Evolutionary conservation across 2,888 invertebrate species (phyloP), one percentile per base, ranked within the genome.

Genomic region (Coenonympha arcania): DNA sequence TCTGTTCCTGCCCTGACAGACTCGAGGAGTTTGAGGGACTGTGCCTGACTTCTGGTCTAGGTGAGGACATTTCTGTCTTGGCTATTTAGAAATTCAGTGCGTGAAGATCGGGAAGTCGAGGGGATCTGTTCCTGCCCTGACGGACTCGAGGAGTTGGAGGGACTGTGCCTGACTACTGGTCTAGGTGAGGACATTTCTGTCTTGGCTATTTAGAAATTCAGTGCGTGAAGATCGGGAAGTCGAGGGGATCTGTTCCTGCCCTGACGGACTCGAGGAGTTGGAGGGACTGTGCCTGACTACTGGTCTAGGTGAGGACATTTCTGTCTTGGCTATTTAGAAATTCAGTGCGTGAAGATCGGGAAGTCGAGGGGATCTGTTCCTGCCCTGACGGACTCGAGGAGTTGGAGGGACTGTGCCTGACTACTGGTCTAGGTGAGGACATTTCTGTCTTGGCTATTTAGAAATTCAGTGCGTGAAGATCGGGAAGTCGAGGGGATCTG

Each of bases 11-110:
- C 41, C 83, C 82, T 0, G 69, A 65, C 0, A 70, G 65, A 0
- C 61, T 66, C 4, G 6, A 40, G 0, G 69, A 66, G 1, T 49
- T 66, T 0, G 71, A 70, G 0, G 79, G 79, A 0, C 57, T 83
- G 0, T 84, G 81, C 20, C 61, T 83, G 0, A 68, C 68, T 0
- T 60, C 64, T 24, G 82, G 79, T 2, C 59, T 81, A n/a, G n/a
- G n/a, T n/a, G n/a, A n/a, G n/a, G n/a, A n/a, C n/a, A n/a, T n/a
- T n/a, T n/a, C n/a, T n/a, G n/a, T n/a, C n/a, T n/a, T n/a, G n/a
- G n/a, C n/a, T n/a, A n/a, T n/a, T n/a, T 76, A 55, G 74, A 78
- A 57, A 77, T 84, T 22, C 61, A 63, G 5, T 86, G 85, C 46
- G 63, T 63, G 0, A 1, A 36, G 0, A n/a, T n/a, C n/a, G n/a